Evolutionary conservation across 2,113 vertebrate species (phyloP), one percentile per base, ranked within the genome.

Genomic region (Alligator sinensis): DNA sequence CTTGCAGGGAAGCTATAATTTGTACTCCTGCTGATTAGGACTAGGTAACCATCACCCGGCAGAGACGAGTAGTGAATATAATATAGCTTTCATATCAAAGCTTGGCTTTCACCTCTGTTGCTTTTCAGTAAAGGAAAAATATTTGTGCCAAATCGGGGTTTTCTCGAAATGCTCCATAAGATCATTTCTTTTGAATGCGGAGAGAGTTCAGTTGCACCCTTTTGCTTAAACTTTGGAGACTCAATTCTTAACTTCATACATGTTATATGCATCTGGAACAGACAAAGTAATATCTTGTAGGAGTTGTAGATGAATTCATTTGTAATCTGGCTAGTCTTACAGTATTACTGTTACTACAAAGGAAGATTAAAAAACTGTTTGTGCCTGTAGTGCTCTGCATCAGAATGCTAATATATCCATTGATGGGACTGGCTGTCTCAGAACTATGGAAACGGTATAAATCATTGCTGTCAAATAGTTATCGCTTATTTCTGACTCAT

Each of bases 341-440:
- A 60, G 21, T 57, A 14, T 63, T 70, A 2, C 4, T 58, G 11
- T 68, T 25, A 28, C 25, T 60, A 47, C 68, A 5, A 27, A 3
- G 3, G 57, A 5, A 17, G 28, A 24, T 63, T 60, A n/a, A 68
- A 17, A 63, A 86, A 34, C 57, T 11, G 21, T 68, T 68, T 2
- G n/a, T n/a, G 30, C 28, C 28, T 30, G 9, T 68, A 68, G 25
- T n/a, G 18, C 8, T 30, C 64, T 68, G 64, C 6, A 0, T 70
- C 21, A 2, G 6, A 0, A 13, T 47, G 22, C 0, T 14, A n/a
- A 28, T 17, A 15, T 4, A 38, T 5, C 9, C n/a, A 54, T 60
- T 68, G 15, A 30, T 17, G 54, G 54, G 28, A 34, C 64, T 55
- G 15, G 16, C 9, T n/a, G 22, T 15, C 68, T 66, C 28, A n/a